These are phyloP conservation scores for Stichopus chloronotus DNA, from an alignment of 35 echinoderm and acorn worm species.

Conservation along the genomic window DNA sequence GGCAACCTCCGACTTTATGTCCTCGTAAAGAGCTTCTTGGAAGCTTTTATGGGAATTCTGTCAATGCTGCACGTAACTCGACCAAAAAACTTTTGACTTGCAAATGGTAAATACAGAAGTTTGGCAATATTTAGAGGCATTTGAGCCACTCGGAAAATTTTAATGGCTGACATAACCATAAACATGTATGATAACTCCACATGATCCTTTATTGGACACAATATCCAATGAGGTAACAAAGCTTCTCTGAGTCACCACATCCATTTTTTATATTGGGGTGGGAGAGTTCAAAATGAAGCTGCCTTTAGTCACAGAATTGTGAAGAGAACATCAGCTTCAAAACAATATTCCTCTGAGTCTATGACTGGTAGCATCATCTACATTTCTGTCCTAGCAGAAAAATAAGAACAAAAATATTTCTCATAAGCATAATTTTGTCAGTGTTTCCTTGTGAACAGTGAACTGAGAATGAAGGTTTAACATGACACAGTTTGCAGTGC, in stretches of 20 bases:
- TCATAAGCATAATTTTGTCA: too few species aligned
- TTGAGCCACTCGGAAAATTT: slow-evolving; percentile 1
- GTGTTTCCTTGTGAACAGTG: too few species aligned
- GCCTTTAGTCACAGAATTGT: background rate
- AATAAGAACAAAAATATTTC: too few species aligned
- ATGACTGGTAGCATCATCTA: too few species aligned
- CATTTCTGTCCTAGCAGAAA: too few species aligned
- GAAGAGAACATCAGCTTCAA: too few species aligned
- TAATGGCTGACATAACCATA: slow-evolving; percentile 11
- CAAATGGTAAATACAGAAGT: background rate
- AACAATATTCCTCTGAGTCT: too few species aligned
- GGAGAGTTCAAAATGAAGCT: background rate
- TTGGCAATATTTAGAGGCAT: background rate
- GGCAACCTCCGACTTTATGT: background rate
- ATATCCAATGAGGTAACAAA: slow-evolving; percentile 20
- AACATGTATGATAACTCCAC: slow-evolving; percentile 21
- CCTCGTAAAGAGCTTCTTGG: background rate
- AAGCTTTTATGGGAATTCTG: slow-evolving; percentile 13
- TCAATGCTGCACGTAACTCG: background rate
- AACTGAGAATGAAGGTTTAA: too few species aligned
- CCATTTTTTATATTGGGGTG: background rate
- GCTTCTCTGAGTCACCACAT: slow-evolving; percentile 7
- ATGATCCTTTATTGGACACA: background rate
- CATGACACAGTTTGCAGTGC: too few species aligned
- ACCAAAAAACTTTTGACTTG: slow-evolving; percentile 7